phyloP scores from a whole-genome alignment of 1,140 invertebrate species.

The Danaus melanippus region DNA sequence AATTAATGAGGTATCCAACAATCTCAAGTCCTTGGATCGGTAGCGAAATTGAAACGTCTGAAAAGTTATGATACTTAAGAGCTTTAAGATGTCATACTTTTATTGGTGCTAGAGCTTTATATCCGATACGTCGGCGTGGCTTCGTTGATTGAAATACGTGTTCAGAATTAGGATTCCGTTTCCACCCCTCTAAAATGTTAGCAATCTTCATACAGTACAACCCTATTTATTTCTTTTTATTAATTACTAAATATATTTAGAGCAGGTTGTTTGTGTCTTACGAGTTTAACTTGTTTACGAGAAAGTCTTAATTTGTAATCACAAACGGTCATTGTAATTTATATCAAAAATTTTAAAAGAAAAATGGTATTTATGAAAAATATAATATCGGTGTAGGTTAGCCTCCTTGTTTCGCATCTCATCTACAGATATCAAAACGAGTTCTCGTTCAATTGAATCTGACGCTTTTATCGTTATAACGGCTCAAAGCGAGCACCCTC shows the following conservation, averaged over 20 bases:
- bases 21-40: background rate
- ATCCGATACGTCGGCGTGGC: slow-evolving; percentile 25
- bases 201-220: too few species aligned
- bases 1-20: too few species aligned
- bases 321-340: too few species aligned
- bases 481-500: slow-evolving; percentile 15
- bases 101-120: background rate
- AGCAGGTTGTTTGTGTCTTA: too few species aligned
- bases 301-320: too few species aligned
- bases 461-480: slow-evolving; percentile 15
- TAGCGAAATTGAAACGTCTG: slow-evolving; percentile 5
- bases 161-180: slow-evolving; percentile 30
- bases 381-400: too few species aligned
- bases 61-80: slow-evolving; percentile 4
- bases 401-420: slow-evolving; percentile 5
- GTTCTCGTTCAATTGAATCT: slow-evolving; percentile 12
- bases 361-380: too few species aligned
- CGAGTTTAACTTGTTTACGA: too few species aligned
- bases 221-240: too few species aligned
- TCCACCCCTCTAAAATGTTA: slow-evolving; percentile 4
- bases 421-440: slow-evolving; percentile 8
- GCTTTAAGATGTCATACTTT: background rate
- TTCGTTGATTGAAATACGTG: slow-evolving; percentile 57
- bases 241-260: too few species aligned
- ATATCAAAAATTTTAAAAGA: too few species aligned